Evolutionary conservation across 1,140 invertebrate species (phyloP).

Genomic region (Bombus sylvicola): DNA sequence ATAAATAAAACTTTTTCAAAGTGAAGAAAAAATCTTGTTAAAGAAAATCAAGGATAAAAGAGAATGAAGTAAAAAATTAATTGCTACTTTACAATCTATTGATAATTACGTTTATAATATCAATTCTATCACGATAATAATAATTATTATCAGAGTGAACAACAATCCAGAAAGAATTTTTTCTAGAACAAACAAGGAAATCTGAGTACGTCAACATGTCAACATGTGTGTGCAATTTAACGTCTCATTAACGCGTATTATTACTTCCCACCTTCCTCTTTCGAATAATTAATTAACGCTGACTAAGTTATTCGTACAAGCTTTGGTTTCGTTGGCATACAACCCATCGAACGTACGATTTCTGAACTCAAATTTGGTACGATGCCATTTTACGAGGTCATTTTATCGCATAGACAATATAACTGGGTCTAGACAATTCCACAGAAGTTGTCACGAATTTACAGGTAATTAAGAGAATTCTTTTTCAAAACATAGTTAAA

Average conservation of each 20-base stretch:
- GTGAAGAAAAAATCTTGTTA: too few species aligned
- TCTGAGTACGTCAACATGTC: neutral
- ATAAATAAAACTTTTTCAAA: too few species aligned
- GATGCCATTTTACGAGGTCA: neutral
- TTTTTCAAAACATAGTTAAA: neutral
- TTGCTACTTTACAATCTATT: neutral
- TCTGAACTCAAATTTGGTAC: neutral
- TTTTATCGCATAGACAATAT: neutral
- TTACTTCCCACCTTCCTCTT: neutral
- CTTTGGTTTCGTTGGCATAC: too few species aligned
- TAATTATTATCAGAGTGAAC: neutral
- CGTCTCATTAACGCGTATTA: neutral
- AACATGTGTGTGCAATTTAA: neutral
- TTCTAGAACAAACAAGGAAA: neutral
- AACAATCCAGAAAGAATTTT: too few species aligned
- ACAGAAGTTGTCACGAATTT: too few species aligned
- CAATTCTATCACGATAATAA: neutral
- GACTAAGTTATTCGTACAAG: neutral
- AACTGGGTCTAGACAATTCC: too few species aligned
- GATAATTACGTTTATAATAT: neutral
- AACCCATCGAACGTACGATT: too few species aligned
- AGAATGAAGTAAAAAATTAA: neutral
- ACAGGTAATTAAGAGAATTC: neutral
- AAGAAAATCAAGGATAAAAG: too few species aligned
- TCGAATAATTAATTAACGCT: neutral